Evolutionary conservation across 30 jellyfish, hydroid and myxozoan genomes (phyloP), one percentile per base, ranked within the genome.

Genomic region (Rhopilema esculentum): DNA sequence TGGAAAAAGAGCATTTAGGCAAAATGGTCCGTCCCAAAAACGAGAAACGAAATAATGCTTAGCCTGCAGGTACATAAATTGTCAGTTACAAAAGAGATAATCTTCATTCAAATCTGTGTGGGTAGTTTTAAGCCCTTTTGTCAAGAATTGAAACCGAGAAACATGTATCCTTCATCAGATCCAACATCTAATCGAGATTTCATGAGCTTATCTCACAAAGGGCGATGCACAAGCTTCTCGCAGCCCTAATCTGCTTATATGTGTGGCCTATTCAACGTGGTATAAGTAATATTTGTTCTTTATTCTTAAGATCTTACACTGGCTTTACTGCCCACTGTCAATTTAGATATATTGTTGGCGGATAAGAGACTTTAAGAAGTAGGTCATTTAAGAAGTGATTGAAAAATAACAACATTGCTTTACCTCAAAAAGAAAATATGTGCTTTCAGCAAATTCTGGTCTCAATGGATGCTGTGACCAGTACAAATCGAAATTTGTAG

Each of bases 391-490:
- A n/a, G n/a, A n/a, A n/a, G n/a, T 40, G 57, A 12, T 40, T 40
- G 6, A 40, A 40, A 40, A 12, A 2, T 2, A 40, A 12, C 57
- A 40, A 17, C 29, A 32, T 50, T 18, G n/a, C 17, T 80, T 19
- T 64, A 94, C 99, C 97, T 94, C 94, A 69, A 89, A 90, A 1
- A 94, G 89, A 57, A 89, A 89, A 75, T 94, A 94, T 0, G 99
- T 94, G 75, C 99, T 94, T 70, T 94, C 99, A 1, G 93, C 92
- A 80, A 94, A 90, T 75, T 94, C 99, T n/a, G 99, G 99, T 64
- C 99, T 65, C 29, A 94, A 86, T 0, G 97, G 99, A 76, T 93
- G 98, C 83, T 93, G 98, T 20, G 96, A 95, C 98, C 98, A 93
- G 80, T 93, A 85, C 61, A 93, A 48, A 33, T 93, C 98, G 69